Evolutionary conservation across 1,140 invertebrate genomes (phyloP).

Genomic region (Neoseiulus cucumeris): DNA sequence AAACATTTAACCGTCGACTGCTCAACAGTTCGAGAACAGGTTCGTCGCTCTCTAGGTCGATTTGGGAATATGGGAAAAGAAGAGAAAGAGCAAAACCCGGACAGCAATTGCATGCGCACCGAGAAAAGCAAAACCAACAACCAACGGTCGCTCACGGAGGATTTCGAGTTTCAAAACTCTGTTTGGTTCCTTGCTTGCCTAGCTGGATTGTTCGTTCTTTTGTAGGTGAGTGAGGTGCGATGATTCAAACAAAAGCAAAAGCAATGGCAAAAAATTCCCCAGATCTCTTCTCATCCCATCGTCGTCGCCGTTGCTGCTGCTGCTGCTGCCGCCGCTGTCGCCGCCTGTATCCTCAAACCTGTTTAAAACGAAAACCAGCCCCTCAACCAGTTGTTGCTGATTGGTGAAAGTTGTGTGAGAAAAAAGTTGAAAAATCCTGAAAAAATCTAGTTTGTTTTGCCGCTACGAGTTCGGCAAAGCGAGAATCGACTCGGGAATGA

Average conservation of each 20-base stretch:
- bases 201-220: too few relatives aligned
- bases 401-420: neutral
- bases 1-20: too few relatives aligned
- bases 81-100: too few relatives aligned
- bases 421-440: constrained; percentile 8
- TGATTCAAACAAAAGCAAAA: constrained; percentile 8
- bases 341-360: neutral
- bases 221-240: neutral
- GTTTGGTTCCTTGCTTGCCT: too few relatives aligned
- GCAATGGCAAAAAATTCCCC: neutral
- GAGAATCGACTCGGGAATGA: too few relatives aligned
- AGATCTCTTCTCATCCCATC: neutral
- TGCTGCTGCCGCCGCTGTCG: neutral
- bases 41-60: too few relatives aligned
- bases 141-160: too few relatives aligned
- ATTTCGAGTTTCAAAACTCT: too few relatives aligned
- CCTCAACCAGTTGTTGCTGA: neutral
- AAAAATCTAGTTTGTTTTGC: constrained; percentile 10
- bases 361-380: neutral
- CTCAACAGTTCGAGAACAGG: too few relatives aligned
- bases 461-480: neutral
- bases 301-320: neutral
- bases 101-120: too few relatives aligned
- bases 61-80: too few relatives aligned
- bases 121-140: too few relatives aligned